Conservation (phyloP, 2,113 vertebrate species). For the Piaya cayana region DNA sequence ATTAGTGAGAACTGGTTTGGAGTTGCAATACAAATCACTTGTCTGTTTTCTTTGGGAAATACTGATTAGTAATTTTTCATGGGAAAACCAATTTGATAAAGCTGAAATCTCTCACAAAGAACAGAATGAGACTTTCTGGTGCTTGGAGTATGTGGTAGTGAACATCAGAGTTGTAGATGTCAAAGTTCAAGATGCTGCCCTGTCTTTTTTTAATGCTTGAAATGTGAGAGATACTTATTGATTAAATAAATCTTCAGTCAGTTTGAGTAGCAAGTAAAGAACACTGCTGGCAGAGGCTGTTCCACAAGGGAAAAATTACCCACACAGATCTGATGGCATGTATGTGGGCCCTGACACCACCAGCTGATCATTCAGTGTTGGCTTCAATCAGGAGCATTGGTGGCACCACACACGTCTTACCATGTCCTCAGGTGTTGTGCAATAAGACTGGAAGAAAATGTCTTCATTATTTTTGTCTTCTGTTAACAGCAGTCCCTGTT, state of each 20-base stretch:
- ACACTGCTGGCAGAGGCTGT: neutral
- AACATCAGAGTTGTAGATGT: neutral
- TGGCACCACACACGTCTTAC: neutral
- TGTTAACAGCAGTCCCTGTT: neutral
- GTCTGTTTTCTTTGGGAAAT: neutral
- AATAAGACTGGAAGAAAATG: neutral
- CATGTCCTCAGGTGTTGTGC: neutral
- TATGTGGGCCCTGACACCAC: neutral
- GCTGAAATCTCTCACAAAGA: neutral
- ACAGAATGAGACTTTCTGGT: neutral
- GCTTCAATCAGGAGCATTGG: neutral
- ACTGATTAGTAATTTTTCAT: neutral
- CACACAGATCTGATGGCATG: neutral
- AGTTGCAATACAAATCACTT: neutral
- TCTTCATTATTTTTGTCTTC: neutral
- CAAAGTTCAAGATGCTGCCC: neutral
- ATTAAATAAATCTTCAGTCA: neutral
- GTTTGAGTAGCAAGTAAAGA: neutral
- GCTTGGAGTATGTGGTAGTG: neutral
- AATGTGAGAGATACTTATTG: neutral
- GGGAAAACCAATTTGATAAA: neutral
- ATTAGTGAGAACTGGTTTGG: neutral
- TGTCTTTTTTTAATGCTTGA: neutral
- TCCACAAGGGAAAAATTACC: neutral
- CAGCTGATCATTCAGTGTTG: neutral